A percentile compares a stretch with the other conserved stretches of the same genome.
Conservation (phyloP, 2,888 invertebrate species). For the Eulithis prunata region DNA sequence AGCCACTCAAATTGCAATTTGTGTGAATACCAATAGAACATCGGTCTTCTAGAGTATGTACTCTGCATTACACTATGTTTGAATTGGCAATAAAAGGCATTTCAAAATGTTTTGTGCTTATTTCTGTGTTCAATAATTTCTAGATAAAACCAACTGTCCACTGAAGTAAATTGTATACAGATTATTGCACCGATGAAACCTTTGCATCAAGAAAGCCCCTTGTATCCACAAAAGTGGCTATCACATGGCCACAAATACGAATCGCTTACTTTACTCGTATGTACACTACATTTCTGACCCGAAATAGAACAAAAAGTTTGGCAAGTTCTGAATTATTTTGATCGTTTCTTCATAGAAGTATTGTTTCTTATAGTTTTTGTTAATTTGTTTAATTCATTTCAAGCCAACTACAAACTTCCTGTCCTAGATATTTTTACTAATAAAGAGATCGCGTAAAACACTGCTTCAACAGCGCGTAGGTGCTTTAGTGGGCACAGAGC, state of each 20-base stretch:
- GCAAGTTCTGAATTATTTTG: too few species aligned
- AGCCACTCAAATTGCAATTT: background rate
- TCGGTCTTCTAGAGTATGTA: too few species aligned
- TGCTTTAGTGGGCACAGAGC: constrained; percentile 6
- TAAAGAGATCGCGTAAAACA: background rate
- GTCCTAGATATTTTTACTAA: background rate
- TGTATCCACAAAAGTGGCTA: too few species aligned
- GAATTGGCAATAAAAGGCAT: constrained; percentile 1
- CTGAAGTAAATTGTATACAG: background rate
- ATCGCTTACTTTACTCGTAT: too few species aligned
- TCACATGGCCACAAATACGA: too few species aligned
- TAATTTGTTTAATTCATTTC: too few species aligned
- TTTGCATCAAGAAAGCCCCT: background rate
- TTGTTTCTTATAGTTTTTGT: too few species aligned
- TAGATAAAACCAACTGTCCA: background rate
- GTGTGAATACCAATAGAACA: background rate
- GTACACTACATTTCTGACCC: too few species aligned
- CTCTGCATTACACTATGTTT: background rate
- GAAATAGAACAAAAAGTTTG: too few species aligned
- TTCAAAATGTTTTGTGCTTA: constrained; percentile 1
- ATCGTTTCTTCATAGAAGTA: too few species aligned
- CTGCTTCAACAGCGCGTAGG: background rate
- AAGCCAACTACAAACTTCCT: too few species aligned
- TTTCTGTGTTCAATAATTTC: background rate
- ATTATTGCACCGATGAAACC: background rate